Evolutionary conservation across 2,113 vertebrate species (phyloP).

Genomic region (Tenebrosternarchus preto): DNA sequence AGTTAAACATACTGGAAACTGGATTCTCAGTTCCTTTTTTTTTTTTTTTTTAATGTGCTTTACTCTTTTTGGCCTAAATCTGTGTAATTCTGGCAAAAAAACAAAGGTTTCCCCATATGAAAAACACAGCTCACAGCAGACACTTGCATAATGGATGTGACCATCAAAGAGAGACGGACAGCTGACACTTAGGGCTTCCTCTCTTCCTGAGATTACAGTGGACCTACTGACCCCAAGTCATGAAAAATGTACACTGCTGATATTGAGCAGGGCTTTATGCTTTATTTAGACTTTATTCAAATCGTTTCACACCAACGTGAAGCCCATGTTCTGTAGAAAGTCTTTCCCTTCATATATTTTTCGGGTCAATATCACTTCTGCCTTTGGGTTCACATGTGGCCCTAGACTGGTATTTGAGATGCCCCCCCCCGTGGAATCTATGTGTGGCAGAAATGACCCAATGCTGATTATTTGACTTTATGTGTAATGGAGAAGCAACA

Average conservation of each 20-base stretch:
- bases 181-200: slow-evolving; percentile 64
- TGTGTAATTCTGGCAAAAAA: slow-evolving; percentile 65
- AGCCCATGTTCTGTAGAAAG: background rate
- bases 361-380: slow-evolving; percentile 13
- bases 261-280: slow-evolving; percentile 70
- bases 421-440: background rate
- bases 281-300: slow-evolving; percentile 66
- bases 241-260: slow-evolving; percentile 73
- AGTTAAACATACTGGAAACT: slow-evolving; percentile 47
- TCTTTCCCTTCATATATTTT: background rate
- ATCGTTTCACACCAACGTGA: slow-evolving; percentile 23
- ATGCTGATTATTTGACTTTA: background rate
- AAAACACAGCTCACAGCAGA: slow-evolving; percentile 61
- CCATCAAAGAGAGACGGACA: slow-evolving; percentile 64
- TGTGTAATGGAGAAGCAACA: background rate
- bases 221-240: slow-evolving; percentile 71
- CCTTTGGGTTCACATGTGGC: slow-evolving; percentile 12
- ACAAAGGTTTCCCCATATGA: slow-evolving; percentile 54
- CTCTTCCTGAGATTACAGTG: slow-evolving; percentile 71
- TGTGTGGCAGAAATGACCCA: background rate
- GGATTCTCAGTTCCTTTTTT: slow-evolving; percentile 27
- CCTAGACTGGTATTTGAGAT: background rate
- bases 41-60: slow-evolving; percentile 69
- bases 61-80: slow-evolving; percentile 58
- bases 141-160: slow-evolving; percentile 73